Evolutionary conservation across 2,113 vertebrate species (phyloP), one percentile per base, ranked within the genome.

Genomic region (Xyrauchen texanus): DNA sequence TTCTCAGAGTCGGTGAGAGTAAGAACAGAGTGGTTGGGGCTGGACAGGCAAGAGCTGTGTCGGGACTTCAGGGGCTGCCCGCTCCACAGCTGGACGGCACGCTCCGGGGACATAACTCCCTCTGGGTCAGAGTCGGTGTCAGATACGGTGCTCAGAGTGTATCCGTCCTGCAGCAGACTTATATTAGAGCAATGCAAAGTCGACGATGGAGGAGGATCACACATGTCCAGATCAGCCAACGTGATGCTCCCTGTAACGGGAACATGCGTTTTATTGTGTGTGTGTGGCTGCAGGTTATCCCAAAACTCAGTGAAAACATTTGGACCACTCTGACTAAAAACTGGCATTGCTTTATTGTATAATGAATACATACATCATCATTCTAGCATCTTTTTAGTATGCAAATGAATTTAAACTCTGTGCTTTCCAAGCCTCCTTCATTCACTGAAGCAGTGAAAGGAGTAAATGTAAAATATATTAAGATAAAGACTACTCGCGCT

Each of bases 1-100:
- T 96, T 95, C 87, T 96, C 95, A 2, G 95, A 96, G 85, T 96
- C 95, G 0, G 95, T 96, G 66, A 96, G 90, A 0, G 95, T 96
- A 63, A 96, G 93, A 0, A 94, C 95, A 0, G 95, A 96, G 86
- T 96, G 96, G 78, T 95, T 94, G 0, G 94, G 93, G 81, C 94
- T 96, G 13, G 95, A 96, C 7, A 95, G 91, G 7, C 95, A 93
- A 0, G 95, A 96, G 69, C 94, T 95, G 58, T 93, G 88, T 68
- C 92, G 88, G 81, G 95, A 96, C 70, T 94, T 96, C 70, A 94
- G 89, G 15, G 91, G 92, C 77, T 78, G 81, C 5, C 95, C 85
- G 3, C 93, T 93, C 95, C 95, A 96, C 44, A 96, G 88, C 44
- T 94, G 81, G 88, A 96, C 94, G 84, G 94, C 94, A 0, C 92